Evolutionary conservation across 2,113 vertebrate species (phyloP).

Genomic region (Megaleporinus macrocephalus): DNA sequence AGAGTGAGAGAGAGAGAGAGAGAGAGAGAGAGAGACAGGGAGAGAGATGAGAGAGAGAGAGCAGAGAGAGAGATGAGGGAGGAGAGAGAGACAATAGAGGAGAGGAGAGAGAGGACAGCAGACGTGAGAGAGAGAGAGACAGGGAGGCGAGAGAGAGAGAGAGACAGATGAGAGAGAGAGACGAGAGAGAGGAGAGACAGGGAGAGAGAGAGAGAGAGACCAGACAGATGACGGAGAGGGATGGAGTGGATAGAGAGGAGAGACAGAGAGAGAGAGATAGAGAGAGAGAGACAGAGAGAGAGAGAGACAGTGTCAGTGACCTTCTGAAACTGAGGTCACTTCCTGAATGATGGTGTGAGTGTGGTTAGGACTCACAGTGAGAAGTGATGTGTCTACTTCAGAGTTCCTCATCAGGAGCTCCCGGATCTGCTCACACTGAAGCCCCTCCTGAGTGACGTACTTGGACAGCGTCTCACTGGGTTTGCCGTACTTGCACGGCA

Average conservation of each 20-base stretch:
- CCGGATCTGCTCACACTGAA: conserved; percentile 86
- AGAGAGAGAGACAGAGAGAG: too few relatives aligned
- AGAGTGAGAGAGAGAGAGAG: not conserved
- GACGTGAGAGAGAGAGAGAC: conserved; percentile 19
- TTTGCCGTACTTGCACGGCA: conserved; percentile 95
- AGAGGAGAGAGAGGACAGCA: conserved; percentile 24
- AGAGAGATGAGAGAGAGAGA: not conserved
- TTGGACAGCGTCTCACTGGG: conserved; percentile 81
- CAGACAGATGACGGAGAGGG: too few relatives aligned
- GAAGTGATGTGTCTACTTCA: conserved; percentile 83
- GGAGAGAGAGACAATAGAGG: too few relatives aligned
- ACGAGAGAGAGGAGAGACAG: conserved; percentile 18
- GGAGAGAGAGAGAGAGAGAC: too few relatives aligned
- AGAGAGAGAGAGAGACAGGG: conserved; percentile 12
- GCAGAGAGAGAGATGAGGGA: too few relatives aligned
- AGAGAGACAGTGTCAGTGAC: not conserved
- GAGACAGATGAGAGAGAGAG: not conserved
- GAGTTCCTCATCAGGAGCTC: conserved; percentile 89
- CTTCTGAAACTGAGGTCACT: not conserved
- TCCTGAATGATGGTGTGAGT: not conserved
- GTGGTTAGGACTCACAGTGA: conserved; percentile 84
- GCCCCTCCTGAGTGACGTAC: conserved; percentile 88
- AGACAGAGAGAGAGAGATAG: conserved; percentile 13
- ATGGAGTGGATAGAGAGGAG: too few relatives aligned
- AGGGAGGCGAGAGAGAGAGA: not conserved